Evolutionary conservation across 92 coral and sea anemone species (phyloP).

Genomic region (Phymanthus crucifer): DNA sequence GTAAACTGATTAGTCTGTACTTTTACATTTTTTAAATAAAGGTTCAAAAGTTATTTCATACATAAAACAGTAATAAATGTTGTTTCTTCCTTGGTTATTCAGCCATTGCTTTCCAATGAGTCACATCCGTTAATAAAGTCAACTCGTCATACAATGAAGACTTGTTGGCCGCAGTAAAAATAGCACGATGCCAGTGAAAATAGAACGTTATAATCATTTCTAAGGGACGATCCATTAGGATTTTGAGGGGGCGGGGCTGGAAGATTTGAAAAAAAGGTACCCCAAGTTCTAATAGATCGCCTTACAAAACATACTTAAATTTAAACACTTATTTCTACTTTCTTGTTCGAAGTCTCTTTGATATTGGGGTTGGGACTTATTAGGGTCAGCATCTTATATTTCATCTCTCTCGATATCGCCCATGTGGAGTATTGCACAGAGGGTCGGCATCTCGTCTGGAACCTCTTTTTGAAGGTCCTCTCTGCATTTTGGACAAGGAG

Average conservation of each 20-base stretch:
- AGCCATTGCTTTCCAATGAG: background rate
- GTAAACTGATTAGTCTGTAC: no score
- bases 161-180: background rate
- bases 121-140: background rate
- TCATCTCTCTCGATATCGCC: background rate
- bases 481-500: constrained; percentile 50
- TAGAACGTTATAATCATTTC: background rate
- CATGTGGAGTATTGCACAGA: background rate
- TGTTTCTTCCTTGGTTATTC: background rate
- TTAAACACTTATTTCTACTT: background rate
- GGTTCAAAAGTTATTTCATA: background rate
- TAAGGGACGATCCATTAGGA: no score
- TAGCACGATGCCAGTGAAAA: background rate
- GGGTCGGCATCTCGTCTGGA: constrained; percentile 33
- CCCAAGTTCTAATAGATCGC: no score
- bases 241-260: no score
- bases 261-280: no score
- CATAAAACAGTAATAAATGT: no score
- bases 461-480: constrained; percentile 20
- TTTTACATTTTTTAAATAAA: background rate
- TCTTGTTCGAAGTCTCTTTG: background rate
- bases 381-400: background rate
- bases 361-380: background rate
- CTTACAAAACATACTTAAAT: no score
- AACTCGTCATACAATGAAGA: no score